Base-by-base conservation (phyloP, 2,888 invertebrate genomes). In the Adelognathus sp. region DNA sequence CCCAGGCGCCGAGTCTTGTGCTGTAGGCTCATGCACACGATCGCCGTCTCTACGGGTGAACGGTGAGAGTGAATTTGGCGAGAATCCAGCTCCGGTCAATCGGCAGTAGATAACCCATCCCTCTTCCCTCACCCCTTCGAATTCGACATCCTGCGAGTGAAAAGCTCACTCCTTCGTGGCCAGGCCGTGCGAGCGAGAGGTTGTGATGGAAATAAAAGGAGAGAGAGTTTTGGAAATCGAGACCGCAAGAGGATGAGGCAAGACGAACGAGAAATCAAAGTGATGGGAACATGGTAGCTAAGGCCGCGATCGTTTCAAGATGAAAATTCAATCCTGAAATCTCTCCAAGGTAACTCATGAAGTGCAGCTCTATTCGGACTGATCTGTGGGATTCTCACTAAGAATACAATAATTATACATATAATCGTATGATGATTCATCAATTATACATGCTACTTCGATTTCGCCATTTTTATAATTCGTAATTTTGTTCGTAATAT, bases 51-150 rank as follows among this genome's bases (percentile, higher is more conserved):
- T 70, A 74, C 50, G 44, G 56, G 72, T 79, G 83, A 80, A 67
- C 72, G 80, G 83, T 80, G 81, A 75, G 81, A 75, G 76, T 72
- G 81, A 81, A 83, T 81, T 86, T 87, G 87, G 87, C 87, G 50
- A 54, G 64, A 67, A 79, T 85, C 87, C 87, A 86, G 82, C 81
- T 81, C 74, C 84, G 84, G 87, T 87, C 87, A 87, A 87, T 87
- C 87, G 86, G 80, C 82, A 82, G 84, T 85, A 85, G 86, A 86
- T 86, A 87, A 86, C 86, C 82, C 76, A 78, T 74, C 74, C 36
- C 36, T 0, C 36, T 11, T 7, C 36, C 24, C 46, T 18, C 18
- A 3, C 21, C 21, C 21, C 24, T 46, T 21, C 11, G 80, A 52
- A 77, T 78, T 79, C 82, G 76, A 67, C 78, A 64, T 69, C 16